A percentile compares a stretch with the other conserved stretches of the same genome.
phyloP scores from a whole-genome alignment of 2,888 invertebrate genomes.

The Theretra japonica region DNA sequence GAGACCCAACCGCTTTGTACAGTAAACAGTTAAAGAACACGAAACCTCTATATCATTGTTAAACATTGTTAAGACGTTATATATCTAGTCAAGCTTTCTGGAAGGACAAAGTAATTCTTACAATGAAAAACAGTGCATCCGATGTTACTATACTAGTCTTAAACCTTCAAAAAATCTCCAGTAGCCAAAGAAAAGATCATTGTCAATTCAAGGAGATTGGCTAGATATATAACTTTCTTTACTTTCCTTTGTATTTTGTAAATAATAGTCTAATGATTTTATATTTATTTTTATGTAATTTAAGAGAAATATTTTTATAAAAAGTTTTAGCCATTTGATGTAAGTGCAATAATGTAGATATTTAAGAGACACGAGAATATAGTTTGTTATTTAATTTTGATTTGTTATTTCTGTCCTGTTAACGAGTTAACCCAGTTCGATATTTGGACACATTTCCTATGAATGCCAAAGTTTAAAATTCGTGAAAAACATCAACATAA shows the following conservation, averaged over 20 bases:
- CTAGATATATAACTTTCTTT: conserved; percentile 25
- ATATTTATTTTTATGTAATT: conserved; percentile 26
- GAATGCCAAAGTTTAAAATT: too few species aligned
- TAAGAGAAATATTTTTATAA: conserved; percentile 48
- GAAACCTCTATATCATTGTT: conserved; percentile 18
- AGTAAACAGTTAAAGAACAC: not conserved
- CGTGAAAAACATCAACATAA: too few species aligned
- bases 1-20: not conserved
- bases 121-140: too few species aligned
- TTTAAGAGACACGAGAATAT: conserved; percentile 55
- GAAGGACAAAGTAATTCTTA: too few species aligned
- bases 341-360: conserved; percentile 70
- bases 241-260: conserved; percentile 39
- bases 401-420: not conserved
- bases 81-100: not conserved
- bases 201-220: too few species aligned
- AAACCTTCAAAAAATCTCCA: too few species aligned
- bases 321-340: conserved; percentile 40
- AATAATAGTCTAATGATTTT: conserved; percentile 20
- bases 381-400: conserved; percentile 52
- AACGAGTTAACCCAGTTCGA: too few species aligned
- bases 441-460: too few species aligned
- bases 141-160: too few species aligned
- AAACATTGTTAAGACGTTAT: conserved; percentile 12
- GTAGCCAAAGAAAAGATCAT: too few species aligned